Base-by-base conservation (phyloP, 2,888 invertebrate genomes). In the Zhuqinia jingwanae region DNA sequence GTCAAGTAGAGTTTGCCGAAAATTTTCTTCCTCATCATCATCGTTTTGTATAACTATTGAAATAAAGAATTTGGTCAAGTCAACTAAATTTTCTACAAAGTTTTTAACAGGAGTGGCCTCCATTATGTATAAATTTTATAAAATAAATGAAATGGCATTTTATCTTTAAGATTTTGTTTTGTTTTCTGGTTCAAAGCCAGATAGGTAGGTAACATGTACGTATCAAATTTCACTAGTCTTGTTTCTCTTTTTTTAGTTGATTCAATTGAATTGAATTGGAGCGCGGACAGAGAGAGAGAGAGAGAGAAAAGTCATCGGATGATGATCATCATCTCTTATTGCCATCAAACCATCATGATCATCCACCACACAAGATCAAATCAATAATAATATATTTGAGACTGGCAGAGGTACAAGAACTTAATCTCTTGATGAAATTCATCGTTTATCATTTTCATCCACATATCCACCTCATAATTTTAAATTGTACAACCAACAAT, bases 171-270 rank as follows among this genome's bases (percentile, higher is more conserved):
- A 65, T 53, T 68, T 17, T 56, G 47, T 10, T 56, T 75, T 75
- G 30, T 2, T 65, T 27, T 65, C 75, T 75, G 75, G 75, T 75
- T 75, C 75, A 75, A 56, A 75, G 75, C 75, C 75, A 75, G 53
- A 75, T 56, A 75, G 53, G 73, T 75, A 53, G 53, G 42, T 36
- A 75, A 53, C 75, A 75, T 65, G 10, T 20, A 68, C 56, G 65
- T 78, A 85, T 85, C 79, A 68, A 45, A 68, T 85, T 85, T 73
- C 85, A 85, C 85, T 70, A 60, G 79, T 79, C 79, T 84, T 58
- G 68, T 58, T 79, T 50, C 50, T 6, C 36, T 36, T 79, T 50
- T 65, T n/a, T n/a, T n/a, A n/a, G n/a, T n/a, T n/a, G n/a, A n/a
- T n/a, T n/a, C n/a, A n/a, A n/a, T n/a, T n/a, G n/a, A n/a, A n/a